A percentile compares a stretch with the other conserved stretches of the same genome.
These are phyloP conservation scores for Calameuta idolon DNA, from an alignment of 2,888 invertebrate genomes.

Conservation along the genomic window DNA sequence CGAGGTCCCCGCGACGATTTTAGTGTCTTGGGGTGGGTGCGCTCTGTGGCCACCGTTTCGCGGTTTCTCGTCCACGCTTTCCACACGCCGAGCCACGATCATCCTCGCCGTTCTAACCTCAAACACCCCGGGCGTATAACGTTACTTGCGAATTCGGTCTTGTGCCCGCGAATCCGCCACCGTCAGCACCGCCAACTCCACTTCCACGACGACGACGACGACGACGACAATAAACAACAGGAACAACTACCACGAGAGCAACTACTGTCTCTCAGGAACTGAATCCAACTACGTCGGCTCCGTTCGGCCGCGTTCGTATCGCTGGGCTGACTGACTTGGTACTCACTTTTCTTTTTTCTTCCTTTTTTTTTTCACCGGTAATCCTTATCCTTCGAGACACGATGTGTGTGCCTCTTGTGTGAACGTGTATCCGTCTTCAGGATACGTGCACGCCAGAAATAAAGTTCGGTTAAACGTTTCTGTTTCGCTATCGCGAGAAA, in stretches of 20 bases:
- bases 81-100: constrained; percentile 60
- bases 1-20: constrained; percentile 66
- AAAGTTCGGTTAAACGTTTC: neutral
- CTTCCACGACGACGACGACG: neutral
- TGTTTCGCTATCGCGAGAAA: neutral
- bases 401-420: neutral
- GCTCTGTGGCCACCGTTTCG: constrained; percentile 61
- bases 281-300: neutral
- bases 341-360: neutral
- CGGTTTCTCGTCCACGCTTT: constrained; percentile 50
- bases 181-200: neutral
- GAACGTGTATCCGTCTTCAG: neutral
- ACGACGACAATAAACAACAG: neutral
- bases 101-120: neutral
- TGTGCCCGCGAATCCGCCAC: constrained; percentile 26
- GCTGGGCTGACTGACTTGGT: neutral
- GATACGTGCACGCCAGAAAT: neutral
- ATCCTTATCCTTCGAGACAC: neutral
- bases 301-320: neutral
- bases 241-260: neutral
- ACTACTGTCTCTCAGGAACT: neutral
- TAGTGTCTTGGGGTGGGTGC: constrained; percentile 67
- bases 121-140: constrained; percentile 58
- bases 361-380: neutral
- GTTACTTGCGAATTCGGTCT: constrained; percentile 65